A percentile compares a stretch with the other conserved stretches of the same genome.
Conservation (phyloP, 1,140 invertebrate species). For the Rhopalosiphum maidis region DNA sequence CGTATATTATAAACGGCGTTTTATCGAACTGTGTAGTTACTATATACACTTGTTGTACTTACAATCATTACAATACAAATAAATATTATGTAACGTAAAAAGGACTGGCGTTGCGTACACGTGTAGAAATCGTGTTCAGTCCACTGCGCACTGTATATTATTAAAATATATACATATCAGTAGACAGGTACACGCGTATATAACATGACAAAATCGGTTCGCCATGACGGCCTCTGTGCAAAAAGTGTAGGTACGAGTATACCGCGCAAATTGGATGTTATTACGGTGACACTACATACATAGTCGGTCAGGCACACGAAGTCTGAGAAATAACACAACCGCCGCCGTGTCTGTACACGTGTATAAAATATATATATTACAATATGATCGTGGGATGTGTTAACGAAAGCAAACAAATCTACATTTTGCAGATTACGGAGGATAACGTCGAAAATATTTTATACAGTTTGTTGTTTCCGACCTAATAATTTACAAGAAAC, state of each 20-base stretch:
- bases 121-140: background rate
- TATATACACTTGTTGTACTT: background rate
- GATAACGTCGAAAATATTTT: background rate
- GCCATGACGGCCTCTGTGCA: background rate
- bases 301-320: background rate
- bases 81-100: background rate
- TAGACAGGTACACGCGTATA: background rate
- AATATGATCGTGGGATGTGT: background rate
- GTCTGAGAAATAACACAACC: background rate
- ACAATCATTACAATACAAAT: background rate
- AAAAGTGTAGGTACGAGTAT: background rate
- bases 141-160: background rate
- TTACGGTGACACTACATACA: background rate
- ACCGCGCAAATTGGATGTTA: background rate
- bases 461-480: background rate
- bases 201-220: too few relatives aligned
- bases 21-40: background rate
- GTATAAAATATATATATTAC: background rate
- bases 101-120: background rate
- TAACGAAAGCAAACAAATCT: conserved; percentile 9
- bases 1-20: background rate
- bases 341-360: background rate
- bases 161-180: background rate
- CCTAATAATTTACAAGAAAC: background rate
- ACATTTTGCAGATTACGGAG: background rate